phyloP scores from a whole-genome alignment of 2,797 vertebrate species.

The Poliocrania exsul region DNA sequence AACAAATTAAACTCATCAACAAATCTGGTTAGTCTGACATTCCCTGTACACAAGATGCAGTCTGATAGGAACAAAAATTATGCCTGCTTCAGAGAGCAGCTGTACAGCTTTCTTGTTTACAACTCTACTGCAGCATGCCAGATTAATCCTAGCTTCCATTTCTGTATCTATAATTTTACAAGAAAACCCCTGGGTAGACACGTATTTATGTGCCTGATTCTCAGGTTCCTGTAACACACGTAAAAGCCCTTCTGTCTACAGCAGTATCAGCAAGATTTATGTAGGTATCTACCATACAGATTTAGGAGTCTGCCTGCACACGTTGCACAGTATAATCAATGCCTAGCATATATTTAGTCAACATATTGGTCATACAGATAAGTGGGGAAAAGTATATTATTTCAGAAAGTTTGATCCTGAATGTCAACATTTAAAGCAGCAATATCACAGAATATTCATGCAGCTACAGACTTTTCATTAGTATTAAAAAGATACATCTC shows the following conservation, averaged over 20 bases:
- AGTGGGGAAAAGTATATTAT: neutral
- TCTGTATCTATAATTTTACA: neutral
- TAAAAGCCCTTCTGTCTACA: neutral
- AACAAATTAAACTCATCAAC: neutral
- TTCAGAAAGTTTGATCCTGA: neutral
- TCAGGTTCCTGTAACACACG: neutral
- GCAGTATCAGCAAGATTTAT: slow-evolving; percentile 22
- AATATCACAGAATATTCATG: neutral
- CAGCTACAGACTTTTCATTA: neutral
- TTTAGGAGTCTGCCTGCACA: slow-evolving; percentile 11
- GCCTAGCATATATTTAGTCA: neutral
- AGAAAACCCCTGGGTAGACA: neutral
- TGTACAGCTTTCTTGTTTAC: neutral
- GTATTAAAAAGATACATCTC: neutral
- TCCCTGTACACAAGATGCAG: neutral
- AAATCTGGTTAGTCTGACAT: neutral
- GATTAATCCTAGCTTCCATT: slow-evolving; percentile 15
- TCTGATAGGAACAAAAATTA: neutral
- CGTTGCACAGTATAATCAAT: neutral
- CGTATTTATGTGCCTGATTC: slow-evolving; percentile 15
- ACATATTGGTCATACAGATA: neutral
- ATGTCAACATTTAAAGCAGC: neutral
- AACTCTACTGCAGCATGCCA: neutral
- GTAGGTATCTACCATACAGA: neutral
- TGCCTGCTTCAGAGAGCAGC: neutral